These are phyloP conservation scores for Troides aeacus DNA, from an alignment of 2,888 invertebrate species.

Conservation along the genomic window DNA sequence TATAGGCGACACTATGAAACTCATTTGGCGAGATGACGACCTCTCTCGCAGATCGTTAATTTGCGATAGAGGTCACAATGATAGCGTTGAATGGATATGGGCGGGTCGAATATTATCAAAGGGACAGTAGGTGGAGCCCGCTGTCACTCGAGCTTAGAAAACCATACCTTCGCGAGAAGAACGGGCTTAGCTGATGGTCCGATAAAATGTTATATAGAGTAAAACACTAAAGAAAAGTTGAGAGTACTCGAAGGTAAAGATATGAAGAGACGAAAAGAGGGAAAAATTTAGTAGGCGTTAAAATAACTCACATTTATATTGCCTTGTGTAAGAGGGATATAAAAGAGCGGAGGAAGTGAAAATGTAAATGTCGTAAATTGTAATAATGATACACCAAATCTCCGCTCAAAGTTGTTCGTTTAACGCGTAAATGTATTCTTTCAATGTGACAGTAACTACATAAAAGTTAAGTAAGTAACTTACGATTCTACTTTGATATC, in stretches of 20 bases:
- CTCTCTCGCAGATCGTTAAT: constrained; percentile 52
- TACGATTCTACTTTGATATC: not conserved
- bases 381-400: constrained; percentile 29
- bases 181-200: constrained; percentile 13
- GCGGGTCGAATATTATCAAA: constrained; percentile 42
- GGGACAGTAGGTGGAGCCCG: constrained; percentile 35
- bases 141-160: constrained; percentile 27
- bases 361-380: constrained; percentile 31
- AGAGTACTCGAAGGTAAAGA: constrained; percentile 2
- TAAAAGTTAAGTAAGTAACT: not conserved
- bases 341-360: constrained; percentile 25
- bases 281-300: constrained; percentile 22
- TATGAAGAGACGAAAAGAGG: constrained; percentile 7
- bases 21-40: constrained; percentile 41
- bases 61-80: constrained; percentile 51
- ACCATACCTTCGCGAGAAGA: constrained; percentile 9
- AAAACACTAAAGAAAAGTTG: constrained; percentile 14
- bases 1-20: constrained; percentile 35
- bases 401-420: constrained; percentile 26
- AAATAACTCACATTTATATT: constrained; percentile 28
- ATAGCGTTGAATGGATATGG: constrained; percentile 48
- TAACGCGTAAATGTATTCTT: constrained; percentile 26
- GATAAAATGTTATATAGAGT: constrained; percentile 7
- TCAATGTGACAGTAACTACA: constrained; percentile 18
- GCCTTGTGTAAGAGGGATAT: constrained; percentile 24